A percentile compares a stretch with the other conserved stretches of the same genome.
Evolutionary conservation across 1,140 invertebrate species (phyloP).

Genomic region (Aradophagus sp.): DNA sequence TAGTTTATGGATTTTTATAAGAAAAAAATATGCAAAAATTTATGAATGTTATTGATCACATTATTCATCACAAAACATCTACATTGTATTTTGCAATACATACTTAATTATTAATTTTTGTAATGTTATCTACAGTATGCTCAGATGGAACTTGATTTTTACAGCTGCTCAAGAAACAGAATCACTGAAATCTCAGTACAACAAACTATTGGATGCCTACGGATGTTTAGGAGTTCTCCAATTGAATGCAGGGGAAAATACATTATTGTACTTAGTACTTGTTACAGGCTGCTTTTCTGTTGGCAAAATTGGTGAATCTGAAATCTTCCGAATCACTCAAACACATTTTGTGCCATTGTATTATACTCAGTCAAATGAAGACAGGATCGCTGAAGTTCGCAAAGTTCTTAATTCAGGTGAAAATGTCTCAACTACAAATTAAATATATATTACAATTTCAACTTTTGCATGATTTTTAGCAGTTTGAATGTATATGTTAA

Average conservation of each 20-base stretch:
- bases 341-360: conserved; percentile 91
- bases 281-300: conserved; percentile 96
- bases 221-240: conserved; percentile 93
- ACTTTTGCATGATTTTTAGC: no score
- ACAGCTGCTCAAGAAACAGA: conserved; percentile 88
- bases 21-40: no score
- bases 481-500: no score
- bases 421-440: not conserved
- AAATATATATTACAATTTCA: no score
- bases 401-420: conserved; percentile 93
- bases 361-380: conserved; percentile 85
- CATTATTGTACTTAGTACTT: conserved; percentile 89
- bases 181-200: conserved; percentile 89
- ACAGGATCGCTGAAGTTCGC: conserved; percentile 84
- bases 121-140: no score
- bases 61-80: no score
- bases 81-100: no score
- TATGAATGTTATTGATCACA: no score
- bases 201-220: conserved; percentile 92
- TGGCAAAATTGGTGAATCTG: conserved; percentile 93
- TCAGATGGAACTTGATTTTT: no score
- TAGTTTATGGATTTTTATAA: no score
- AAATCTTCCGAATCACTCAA: conserved; percentile 95
- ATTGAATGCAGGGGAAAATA: conserved; percentile 88
- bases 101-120: no score